Base-by-base conservation (phyloP, 1,140 invertebrate species). In the Planococcus citri region DNA sequence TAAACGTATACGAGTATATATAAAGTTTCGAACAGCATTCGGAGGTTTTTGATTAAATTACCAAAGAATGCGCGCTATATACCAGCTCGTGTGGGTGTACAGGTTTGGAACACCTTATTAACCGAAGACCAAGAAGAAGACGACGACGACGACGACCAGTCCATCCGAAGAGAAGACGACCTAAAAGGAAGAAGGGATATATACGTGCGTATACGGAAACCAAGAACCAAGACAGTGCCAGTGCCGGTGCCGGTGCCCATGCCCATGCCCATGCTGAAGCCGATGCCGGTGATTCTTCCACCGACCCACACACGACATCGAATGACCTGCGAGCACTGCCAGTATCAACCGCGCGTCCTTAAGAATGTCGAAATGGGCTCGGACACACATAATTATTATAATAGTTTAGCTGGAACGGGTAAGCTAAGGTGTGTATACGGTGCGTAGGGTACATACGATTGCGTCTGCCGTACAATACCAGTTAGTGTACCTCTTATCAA, bases 11-110 rank as follows among this genome's bases (percentile, higher is more conserved):
- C n/a, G n/a, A n/a, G n/a, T n/a, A n/a, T n/a, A n/a, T n/a, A n/a
- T n/a, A 33, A 33, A 12, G 29, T 12, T 51, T 20, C 41, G 41
- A 51, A 20, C 41, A 3, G 6, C 41, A 51, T 51, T 17, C 41
- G n/a, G 41, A 51, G 41, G 41, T 51, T 51, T 51, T 51, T 51
- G n/a, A 51, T 51, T 51, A 51, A 51, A 51, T 51, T 51, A 51
- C 41, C 41, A n/a, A 51, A 51, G 41, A 51, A 51, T 51, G 41
- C 41, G 17, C 41, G 41, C n/a, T 51, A 51, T 51, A 51, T 20
- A n/a, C n/a, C n/a, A 51, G 41, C 17, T 51, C 41, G 41, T 51
- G 41, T 51, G 17, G 41, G 41, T 51, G 41, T 51, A 51, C 41
- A 51, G 41, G 41, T 51, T 14, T 51, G 41, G 41, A 51, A 51